phyloP scores from a whole-genome alignment of 2,888 invertebrate species.

The Callyntrura guangdongensis region DNA sequence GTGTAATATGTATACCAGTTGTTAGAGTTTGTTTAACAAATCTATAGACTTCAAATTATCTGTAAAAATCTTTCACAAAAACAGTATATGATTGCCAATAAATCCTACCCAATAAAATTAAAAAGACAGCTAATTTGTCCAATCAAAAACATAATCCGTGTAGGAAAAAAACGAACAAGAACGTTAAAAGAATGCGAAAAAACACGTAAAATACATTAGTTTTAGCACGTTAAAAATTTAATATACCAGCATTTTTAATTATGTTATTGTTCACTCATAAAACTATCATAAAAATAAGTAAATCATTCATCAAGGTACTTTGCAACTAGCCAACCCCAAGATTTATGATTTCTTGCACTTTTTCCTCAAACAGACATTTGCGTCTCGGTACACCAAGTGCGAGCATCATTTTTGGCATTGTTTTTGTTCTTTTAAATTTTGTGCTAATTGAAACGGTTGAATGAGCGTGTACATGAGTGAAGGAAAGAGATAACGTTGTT shows the following conservation, averaged over 20 bases:
- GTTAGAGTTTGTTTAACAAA: too few species aligned
- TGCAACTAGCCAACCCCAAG: neutral
- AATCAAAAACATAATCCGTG: neutral
- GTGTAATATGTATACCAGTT: too few species aligned
- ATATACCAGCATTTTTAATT: neutral
- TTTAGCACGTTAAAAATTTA: constrained; percentile 3
- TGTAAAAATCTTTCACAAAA: neutral
- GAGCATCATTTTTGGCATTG: constrained; percentile 2
- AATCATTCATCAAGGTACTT: neutral
- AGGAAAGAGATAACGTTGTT: too few species aligned
- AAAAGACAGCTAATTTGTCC: neutral
- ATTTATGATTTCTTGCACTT: neutral
- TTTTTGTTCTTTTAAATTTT: neutral
- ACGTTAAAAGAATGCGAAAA: neutral
- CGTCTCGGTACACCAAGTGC: neutral
- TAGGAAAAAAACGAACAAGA: neutral
- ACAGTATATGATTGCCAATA: neutral
- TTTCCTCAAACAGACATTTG: constrained; percentile 16
- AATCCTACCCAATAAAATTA: neutral
- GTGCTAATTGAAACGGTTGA: constrained; percentile 17
- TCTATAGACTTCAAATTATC: too few species aligned
- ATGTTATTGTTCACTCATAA: neutral
- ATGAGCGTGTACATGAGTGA: neutral
- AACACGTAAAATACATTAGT: constrained; percentile 53
- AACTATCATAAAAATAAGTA: neutral